These are phyloP conservation scores for Calliphora vicina DNA, from an alignment of 1,140 invertebrate genomes.

Conservation along the genomic window DNA sequence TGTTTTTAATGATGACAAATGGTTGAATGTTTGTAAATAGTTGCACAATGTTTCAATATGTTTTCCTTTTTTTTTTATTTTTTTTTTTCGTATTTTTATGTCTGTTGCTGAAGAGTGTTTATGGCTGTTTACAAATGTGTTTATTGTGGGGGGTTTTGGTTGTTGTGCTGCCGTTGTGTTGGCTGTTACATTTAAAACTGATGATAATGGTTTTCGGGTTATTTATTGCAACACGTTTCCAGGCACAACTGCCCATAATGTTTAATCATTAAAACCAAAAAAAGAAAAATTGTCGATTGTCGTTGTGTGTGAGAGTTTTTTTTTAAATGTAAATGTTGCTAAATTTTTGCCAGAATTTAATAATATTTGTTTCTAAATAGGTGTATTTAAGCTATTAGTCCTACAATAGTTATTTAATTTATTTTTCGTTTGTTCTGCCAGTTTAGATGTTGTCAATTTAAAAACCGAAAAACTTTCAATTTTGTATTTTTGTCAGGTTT, in stretches of 20 bases:
- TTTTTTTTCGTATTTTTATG: too few relatives aligned
- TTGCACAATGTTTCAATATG: too few relatives aligned
- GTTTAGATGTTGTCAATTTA: not conserved
- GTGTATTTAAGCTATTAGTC: too few relatives aligned
- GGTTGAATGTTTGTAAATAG: not conserved
- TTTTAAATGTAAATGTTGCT: not conserved
- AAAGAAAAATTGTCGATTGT: not conserved
- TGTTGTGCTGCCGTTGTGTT: not conserved
- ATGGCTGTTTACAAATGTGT: not conserved
- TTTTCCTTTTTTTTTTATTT: too few relatives aligned
- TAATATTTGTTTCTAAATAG: too few relatives aligned
- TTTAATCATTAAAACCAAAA: not conserved
- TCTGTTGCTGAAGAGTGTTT: not conserved
- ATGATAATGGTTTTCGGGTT: not conserved
- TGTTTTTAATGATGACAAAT: not conserved
- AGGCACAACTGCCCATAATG: conserved; percentile 11
- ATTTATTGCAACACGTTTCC: not conserved
- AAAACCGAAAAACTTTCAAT: not conserved
- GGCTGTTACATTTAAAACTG: too few relatives aligned
- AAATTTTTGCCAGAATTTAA: not conserved
- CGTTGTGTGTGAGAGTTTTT: not conserved
- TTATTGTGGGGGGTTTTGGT: not conserved
- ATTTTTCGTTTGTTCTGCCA: not conserved
- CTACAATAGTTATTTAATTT: not conserved
- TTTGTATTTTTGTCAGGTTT: not conserved